Evolutionary conservation across 92 coral and sea anemone genomes (phyloP), one percentile per base, ranked within the genome.

Genomic region (Zoanthus sansibaricus): DNA sequence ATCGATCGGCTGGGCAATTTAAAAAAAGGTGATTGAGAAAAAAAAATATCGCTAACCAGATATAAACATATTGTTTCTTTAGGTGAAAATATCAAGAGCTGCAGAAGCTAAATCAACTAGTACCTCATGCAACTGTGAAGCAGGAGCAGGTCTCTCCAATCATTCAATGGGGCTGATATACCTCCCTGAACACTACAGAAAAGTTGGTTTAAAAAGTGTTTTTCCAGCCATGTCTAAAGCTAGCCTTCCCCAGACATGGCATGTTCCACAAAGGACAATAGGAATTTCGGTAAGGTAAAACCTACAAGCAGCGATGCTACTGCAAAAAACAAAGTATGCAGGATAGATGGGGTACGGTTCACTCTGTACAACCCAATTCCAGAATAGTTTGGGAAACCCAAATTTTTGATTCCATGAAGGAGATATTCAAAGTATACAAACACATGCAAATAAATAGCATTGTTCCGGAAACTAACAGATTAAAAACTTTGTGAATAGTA

Each of bases 161-260:
- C 84, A 86, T 49, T 68, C 67, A 14, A 86, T 76, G 15, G 83
- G 88, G 1, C 73, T 86, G n/a, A 21, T 85, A 13, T 85, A 85
- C 66, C 9, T 58, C 15, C 76, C 76, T n/a, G 76, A 33, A 52
- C 89, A 86, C 67, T 86, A 25, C 83, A 30, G 48, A 30, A 86
- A 76, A 61, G 8, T 33, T 7, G 67, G 48, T 31, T 42, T 25
- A 32, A 86, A 66, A 76, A 76, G 67, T 76, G 84, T 86, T 9
- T 84, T 84, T 10, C 89, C 89, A 4, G 67, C 46, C 48, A 62
- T 86, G 46, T 58, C 84, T 12, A 86, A 62, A 18, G 76, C 89
- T 11, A 52, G 73, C 42, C 42, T 18, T n/a, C 84, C 84, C 46
- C 89, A 90, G 75, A 69, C 86, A 71, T 90, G 93, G 93, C 93